phyloP scores from a whole-genome alignment of 2,797 vertebrate species.

The Dendrocincla fuliginosa region DNA sequence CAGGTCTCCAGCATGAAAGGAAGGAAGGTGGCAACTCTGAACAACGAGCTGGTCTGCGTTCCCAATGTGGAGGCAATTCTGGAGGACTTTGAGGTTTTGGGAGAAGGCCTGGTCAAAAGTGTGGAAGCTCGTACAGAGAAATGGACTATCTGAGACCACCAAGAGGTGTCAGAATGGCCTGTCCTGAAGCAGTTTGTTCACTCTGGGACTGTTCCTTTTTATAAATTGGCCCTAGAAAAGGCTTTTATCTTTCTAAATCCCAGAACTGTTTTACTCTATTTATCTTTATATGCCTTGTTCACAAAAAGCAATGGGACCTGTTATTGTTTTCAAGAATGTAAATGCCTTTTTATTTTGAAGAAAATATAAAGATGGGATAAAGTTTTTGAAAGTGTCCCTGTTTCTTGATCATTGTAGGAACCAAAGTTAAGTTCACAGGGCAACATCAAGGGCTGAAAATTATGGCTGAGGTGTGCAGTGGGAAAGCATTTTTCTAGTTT shows the following conservation, averaged over 20 bases:
- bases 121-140: constrained; percentile 88
- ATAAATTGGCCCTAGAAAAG: neutral
- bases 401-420: neutral
- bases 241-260: neutral
- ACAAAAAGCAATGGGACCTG: neutral
- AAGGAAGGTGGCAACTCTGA: constrained; percentile 74
- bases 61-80: constrained; percentile 92
- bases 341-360: constrained; percentile 12
- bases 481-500: neutral
- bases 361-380: neutral
- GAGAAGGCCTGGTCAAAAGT: constrained; percentile 86
- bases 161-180: neutral
- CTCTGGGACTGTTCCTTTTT: neutral
- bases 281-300: neutral
- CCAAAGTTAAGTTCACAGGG: neutral
- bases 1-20: constrained; percentile 87
- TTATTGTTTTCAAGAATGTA: neutral
- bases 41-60: constrained; percentile 74
- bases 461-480: neutral
- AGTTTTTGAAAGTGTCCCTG: neutral
- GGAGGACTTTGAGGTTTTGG: constrained; percentile 89
- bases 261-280: neutral
- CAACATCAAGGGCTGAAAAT: neutral
- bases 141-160: constrained; percentile 85
- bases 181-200: neutral